Base-by-base conservation (phyloP, 1,140 invertebrate species). In the Rhysida immarginata region DNA sequence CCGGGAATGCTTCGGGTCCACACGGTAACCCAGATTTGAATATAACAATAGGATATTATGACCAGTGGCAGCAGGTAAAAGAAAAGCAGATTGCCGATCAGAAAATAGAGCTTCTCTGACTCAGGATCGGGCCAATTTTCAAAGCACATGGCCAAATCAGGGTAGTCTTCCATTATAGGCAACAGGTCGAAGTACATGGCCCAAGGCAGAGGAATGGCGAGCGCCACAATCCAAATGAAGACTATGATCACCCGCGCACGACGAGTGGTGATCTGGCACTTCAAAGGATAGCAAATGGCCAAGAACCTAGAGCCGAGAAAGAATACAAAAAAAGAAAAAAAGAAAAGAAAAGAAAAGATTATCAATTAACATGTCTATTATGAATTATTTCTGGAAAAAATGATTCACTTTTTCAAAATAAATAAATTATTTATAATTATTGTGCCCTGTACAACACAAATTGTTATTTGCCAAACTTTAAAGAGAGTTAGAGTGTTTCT, bases 11-110 rank as follows among this genome's bases (percentile, higher is more conserved):
- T 75, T 14, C 90, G 73, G 35, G 82, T 81, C 75, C 84, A 93
- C 0, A 95, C 91, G 57, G 87, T 88, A 58, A 92, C 81, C 82
- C 87, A 95, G 56, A 96, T 96, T 27, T 92, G 74, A 0, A 90
- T 78, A 73, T 96, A 96, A 71, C 90, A 96, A 62, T 90, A 75
- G 0, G 86, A 85, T 61, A 96, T 95, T 24, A 95, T 74, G 18
- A 86, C 79, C 77, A 94, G 83, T 0, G 92, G 92, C 8, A 96
- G 71, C n/a, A 94, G 80, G 74, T 96, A 96, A 69, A 88, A 94
- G 60, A 87, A 81, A 26, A 90, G 75, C 24, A 96, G 76, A 64
- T 95, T 92, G 53, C 85, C 90, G 54, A 91, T 78, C 1, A 95
- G 75, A 69, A 94, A 94, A 70, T 92, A 96, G 0, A 87, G 68